Conservation (phyloP, 2,113 vertebrate species). For the Patagioenas fasciata region DNA sequence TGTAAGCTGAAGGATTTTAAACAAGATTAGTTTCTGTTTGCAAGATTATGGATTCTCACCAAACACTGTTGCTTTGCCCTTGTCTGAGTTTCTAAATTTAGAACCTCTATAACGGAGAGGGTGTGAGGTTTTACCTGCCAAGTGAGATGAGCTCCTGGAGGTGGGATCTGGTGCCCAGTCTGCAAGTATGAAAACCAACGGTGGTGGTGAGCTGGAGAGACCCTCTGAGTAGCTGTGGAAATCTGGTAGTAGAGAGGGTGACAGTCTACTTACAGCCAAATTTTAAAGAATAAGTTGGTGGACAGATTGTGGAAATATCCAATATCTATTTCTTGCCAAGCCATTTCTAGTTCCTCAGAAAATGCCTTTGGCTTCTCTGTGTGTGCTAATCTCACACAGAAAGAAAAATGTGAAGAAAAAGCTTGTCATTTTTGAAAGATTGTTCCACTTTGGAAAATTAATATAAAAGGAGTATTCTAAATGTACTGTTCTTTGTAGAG, state of each 20-base stretch:
- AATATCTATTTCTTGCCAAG: not conserved
- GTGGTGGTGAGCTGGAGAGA: not conserved
- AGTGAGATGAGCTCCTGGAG: not conserved
- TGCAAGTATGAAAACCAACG: accelerated
- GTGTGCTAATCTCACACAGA: not conserved
- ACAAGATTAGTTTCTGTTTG: slow-evolving; percentile 35
- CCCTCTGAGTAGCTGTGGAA: not conserved
- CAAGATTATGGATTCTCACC: not conserved
- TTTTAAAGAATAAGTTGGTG: not conserved
- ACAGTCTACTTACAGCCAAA: not conserved
- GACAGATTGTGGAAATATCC: not conserved
- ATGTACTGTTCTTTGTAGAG: not conserved
- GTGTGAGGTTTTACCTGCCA: not conserved
- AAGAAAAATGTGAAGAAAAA: not conserved
- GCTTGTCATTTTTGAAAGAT: not conserved
- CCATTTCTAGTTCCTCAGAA: not conserved
- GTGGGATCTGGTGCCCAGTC: not conserved
- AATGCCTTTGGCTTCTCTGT: not conserved
- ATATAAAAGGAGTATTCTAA: not conserved
- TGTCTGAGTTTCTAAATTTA: slow-evolving; percentile 56
- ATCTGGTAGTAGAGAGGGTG: not conserved
- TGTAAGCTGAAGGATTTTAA: slow-evolving; percentile 44
- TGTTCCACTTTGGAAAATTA: slow-evolving; percentile 3
- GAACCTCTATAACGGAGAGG: not conserved
- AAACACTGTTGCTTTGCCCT: slow-evolving; percentile 11